Evolutionary conservation across 2,797 vertebrate species (phyloP), one percentile per base, ranked within the genome.

Genomic region (Notamacropus eugenii): DNA sequence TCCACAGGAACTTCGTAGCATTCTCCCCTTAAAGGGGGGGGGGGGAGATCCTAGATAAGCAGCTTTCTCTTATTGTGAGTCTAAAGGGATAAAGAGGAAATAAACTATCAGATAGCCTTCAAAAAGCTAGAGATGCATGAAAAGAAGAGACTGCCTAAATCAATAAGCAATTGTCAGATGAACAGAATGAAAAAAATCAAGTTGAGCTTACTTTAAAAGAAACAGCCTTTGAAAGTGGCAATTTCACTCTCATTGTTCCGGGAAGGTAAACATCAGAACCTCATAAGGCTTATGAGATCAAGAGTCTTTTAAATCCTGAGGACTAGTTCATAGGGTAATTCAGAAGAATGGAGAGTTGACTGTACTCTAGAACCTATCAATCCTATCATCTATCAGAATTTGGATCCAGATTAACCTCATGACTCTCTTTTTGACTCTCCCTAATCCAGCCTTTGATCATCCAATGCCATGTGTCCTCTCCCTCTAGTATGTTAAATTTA

Each of bases 21-120:
- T 5, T 40, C 14, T 67, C 87, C 1, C 19, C 13, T 31, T 8
- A 8, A 50, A 95, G 95, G 54, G 12, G 34, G 19, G 93, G 9
- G 52, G 52, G 74, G 58, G 54, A 93, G 22, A 74, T 94, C 14
- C 19, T 29, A 95, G n/a, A 90, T 93, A 96, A 97, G 94, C 12
- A 91, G 11, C 4, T 2, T 16, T 92, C 13, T 62, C 28, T 95
- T 95, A 1, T 4, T 56, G 50, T 91, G 54, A 92, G 5, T 12
- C 58, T 94, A 50, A 94, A 95, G 95, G 3, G 8, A 94, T 94
- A 55, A 92, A 95, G 12, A 93, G 56, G 50, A 54, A 50, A 93
- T 91, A 55, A 62, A 87, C 22, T 27, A 87, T 50, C 1, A 54
- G 4, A 50, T 96, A 87, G 40, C 22, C 96, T 95, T 92, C 57